Evolutionary conservation across 2,797 vertebrate genomes (phyloP), one percentile per base, ranked within the genome.

Genomic region (Momotus momota): DNA sequence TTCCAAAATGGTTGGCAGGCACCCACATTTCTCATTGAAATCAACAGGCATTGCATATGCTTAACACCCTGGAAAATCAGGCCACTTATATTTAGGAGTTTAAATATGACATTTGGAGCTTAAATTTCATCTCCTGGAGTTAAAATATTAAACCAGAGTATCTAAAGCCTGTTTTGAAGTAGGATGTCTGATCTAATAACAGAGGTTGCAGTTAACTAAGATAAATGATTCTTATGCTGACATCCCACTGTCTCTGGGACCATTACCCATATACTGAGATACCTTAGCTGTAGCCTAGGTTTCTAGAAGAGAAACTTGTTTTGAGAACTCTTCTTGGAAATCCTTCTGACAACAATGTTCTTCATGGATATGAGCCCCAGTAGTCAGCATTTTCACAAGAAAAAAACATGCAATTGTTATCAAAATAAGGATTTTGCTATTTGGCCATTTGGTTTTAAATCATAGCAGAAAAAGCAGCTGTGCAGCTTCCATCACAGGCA

Each of bases 1-100:
- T 95, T 94, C 66, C 77, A 65, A 73, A 93, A 90, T 41, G 70
- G 27, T 90, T 88, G 62, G 49, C 81, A 93, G 41, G 62, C 70
- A 91, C 55, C 22, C 61, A 81, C 40, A 70, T 90, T 91, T 93
- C 72, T 93, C 46, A 72, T 10, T 84, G 78, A 75, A 93, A 90
- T 88, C 71, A 92, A 80, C 46, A 91, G 74, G 71, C 64, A 90
- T 51, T 92, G 33, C 71, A 86, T 82, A 82, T 38, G 18, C 38
- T 89, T 90, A 87, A 73, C 81, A 87, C 86, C 29, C 41, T 85
- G 80, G 40, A 86, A 96, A 94, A 92, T 45, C 73, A 74, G 74
- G 67, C 48, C 61, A 64, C 49, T 92, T 86, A 80, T 80, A 93
- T 86, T 94, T 94, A 94, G 91, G 57, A 72, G 45, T 90, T 94